phyloP scores from a whole-genome alignment of 2,888 invertebrate genomes.

The Macrosiphum euphorbiae region DNA sequence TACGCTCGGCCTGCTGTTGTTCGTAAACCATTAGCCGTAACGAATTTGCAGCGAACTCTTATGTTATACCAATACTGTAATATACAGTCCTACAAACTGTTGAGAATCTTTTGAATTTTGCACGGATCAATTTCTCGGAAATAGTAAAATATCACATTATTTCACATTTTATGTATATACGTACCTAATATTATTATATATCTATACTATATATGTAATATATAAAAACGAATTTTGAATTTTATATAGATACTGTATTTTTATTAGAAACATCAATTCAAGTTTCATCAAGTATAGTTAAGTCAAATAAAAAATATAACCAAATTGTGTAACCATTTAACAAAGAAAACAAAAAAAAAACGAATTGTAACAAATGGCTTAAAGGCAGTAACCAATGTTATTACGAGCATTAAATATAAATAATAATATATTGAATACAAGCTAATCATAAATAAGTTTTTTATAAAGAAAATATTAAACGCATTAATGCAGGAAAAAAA shows the following conservation, averaged over 20 bases:
- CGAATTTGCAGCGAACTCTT: slow-evolving; percentile 40
- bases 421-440: neutral
- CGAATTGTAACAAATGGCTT: no score
- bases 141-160: neutral
- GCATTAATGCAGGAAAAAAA: neutral
- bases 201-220: no score
- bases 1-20: slow-evolving; percentile 16
- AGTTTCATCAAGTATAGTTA: neutral
- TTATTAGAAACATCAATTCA: neutral
- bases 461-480: no score
- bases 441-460: neutral
- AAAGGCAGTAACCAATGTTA: no score
- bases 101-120: neutral
- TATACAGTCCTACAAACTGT: neutral
- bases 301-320: neutral
- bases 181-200: no score
- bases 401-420: neutral
- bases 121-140: neutral
- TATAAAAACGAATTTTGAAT: neutral
- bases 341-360: no score
- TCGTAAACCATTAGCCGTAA: slow-evolving; percentile 35
- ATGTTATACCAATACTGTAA: neutral
- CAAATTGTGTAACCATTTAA: no score
- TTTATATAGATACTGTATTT: neutral
- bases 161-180: neutral